Percentiles rank a stretch among this genome's conserved stretches.
Evolutionary conservation across 2,888 invertebrate species (phyloP).

Genomic region (Xanthia icteritia): DNA sequence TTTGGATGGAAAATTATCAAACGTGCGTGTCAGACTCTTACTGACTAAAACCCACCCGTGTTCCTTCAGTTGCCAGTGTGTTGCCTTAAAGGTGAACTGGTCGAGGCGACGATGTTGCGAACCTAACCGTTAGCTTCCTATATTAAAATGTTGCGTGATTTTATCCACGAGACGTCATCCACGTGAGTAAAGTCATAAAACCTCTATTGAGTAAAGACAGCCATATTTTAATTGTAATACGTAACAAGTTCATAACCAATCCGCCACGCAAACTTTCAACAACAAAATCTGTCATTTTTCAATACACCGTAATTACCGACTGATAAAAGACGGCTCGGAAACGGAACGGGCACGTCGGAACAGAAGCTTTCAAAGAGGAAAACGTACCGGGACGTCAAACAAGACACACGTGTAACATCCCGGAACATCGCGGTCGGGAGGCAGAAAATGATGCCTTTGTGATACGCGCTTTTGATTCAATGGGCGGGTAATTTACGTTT

Average conservation of each 20-base stretch:
- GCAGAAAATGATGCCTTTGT: constrained; percentile 49
- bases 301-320: constrained; percentile 37
- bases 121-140: neutral
- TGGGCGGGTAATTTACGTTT: constrained; percentile 25
- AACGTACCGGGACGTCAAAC: constrained; percentile 33
- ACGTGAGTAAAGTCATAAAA: neutral
- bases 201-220: neutral
- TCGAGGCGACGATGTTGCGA: neutral
- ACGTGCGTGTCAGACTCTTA: too few species aligned
- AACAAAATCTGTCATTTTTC: constrained; percentile 6
- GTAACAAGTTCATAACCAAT: neutral
- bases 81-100: neutral
- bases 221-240: neutral
- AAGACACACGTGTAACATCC: constrained; percentile 30
- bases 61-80: too few species aligned
- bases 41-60: too few species aligned
- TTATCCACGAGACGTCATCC: too few species aligned
- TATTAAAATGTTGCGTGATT: too few species aligned
- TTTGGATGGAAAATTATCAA: too few species aligned
- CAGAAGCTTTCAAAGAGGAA: constrained; percentile 31
- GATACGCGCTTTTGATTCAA: constrained; percentile 26
- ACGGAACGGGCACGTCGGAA: constrained; percentile 24
- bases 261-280: neutral
- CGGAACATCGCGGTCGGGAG: constrained; percentile 21
- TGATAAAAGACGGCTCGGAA: constrained; percentile 43